Evolutionary conservation across 2,113 vertebrate species (phyloP).

Genomic region (Camelus bactrianus): DNA sequence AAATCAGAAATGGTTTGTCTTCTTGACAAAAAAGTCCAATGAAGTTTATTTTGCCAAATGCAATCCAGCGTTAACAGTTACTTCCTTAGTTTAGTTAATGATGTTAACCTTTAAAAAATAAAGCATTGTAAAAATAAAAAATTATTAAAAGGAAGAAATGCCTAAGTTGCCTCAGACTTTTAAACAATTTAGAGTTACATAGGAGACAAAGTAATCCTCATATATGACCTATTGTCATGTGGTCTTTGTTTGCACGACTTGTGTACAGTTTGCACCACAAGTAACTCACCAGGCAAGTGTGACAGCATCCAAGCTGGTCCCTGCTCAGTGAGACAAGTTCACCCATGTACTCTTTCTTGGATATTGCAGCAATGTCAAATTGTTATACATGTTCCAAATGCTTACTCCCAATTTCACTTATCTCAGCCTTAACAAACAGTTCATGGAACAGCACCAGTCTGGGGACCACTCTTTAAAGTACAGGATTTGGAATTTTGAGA

Average conservation of each 20-base stretch:
- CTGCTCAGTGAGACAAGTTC: background rate
- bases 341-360: background rate
- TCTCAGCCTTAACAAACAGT: background rate
- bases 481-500: background rate
- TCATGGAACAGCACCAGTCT: background rate
- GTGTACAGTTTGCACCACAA: background rate
- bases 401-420: background rate
- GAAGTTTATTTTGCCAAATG: background rate
- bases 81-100: conserved; percentile 13
- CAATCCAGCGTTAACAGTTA: background rate
- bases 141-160: background rate
- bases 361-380: background rate
- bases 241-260: background rate
- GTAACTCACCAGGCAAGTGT: background rate
- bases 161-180: background rate
- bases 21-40: background rate
- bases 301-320: background rate
- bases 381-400: background rate
- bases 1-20: background rate
- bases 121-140: background rate
- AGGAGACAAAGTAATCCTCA: background rate
- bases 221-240: background rate
- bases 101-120: conserved; percentile 14
- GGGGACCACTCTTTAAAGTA: background rate
- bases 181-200: background rate